Evolutionary conservation across 2,113 vertebrate species (phyloP).

Genomic region (Numenius arquata): DNA sequence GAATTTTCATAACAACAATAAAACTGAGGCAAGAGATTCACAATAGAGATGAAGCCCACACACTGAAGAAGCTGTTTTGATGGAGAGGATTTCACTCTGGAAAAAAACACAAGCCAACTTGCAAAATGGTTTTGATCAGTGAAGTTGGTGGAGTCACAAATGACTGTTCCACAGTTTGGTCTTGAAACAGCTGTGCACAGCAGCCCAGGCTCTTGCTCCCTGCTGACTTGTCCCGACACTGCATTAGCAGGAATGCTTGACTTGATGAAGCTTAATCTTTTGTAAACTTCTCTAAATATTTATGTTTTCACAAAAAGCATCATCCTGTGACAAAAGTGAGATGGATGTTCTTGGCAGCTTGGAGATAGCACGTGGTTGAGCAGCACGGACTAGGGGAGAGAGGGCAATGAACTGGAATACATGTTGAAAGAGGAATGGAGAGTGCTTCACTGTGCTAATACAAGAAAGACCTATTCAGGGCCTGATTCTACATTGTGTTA

Average conservation of each 20-base stretch:
- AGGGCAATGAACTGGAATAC: not conserved
- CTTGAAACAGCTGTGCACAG: constrained; percentile 20
- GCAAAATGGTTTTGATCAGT: constrained; percentile 2
- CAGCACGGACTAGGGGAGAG: not conserved
- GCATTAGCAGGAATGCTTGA: not conserved
- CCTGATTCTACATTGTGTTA: not conserved
- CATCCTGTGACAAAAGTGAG: constrained; percentile 8
- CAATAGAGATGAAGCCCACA: not conserved
- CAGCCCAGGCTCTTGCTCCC: not conserved
- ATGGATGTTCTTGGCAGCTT: not conserved
- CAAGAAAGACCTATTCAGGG: not conserved
- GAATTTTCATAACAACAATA: not conserved
- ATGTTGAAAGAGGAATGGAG: not conserved
- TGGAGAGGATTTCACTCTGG: not conserved
- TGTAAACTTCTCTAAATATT: constrained; percentile 54
- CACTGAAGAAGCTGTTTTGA: not conserved
- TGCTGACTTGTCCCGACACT: not conserved
- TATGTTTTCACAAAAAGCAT: not conserved
- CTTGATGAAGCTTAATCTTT: constrained; percentile 2
- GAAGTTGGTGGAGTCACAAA: not conserved
- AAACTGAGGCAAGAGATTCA: not conserved
- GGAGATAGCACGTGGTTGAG: not conserved
- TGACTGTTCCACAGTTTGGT: not conserved
- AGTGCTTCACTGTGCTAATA: not conserved
- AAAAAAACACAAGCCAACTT: not conserved